A percentile compares a stretch with the other conserved stretches of the same genome.
Conservation (phyloP, 1,140 invertebrate genomes). For the Ctenoplectra terminalis region DNA sequence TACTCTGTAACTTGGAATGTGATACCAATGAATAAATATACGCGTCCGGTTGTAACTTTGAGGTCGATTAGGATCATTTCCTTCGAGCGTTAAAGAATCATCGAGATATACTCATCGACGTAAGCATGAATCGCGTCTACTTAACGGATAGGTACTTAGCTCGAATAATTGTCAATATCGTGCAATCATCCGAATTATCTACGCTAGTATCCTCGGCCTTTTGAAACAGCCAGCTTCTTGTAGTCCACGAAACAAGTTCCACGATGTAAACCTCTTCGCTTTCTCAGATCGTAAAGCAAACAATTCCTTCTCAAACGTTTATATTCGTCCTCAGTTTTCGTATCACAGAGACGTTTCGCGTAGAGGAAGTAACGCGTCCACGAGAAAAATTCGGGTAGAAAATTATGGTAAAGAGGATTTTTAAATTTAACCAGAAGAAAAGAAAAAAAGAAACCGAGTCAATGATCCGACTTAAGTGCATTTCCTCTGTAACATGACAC, state of each 20-base stretch:
- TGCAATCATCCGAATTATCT: conserved; percentile 42
- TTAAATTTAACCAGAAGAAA: no score
- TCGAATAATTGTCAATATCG: conserved; percentile 25
- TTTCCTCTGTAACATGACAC: no score
- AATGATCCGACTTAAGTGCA: no score
- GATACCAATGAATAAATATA: conserved; percentile 2
- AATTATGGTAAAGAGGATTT: no score
- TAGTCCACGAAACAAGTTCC: not conserved
- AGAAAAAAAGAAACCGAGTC: no score
- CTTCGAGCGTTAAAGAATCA: not conserved
- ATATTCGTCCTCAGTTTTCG: not conserved
- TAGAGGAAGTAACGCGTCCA: no score
- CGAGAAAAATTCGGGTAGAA: no score
- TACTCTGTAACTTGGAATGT: conserved; percentile 4
- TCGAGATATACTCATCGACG: not conserved
- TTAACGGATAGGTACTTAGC: conserved; percentile 27
- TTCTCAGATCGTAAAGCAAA: not conserved
- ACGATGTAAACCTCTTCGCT: not conserved
- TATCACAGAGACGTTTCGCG: not conserved
- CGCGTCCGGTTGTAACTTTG: not conserved
- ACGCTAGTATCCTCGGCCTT: not conserved
- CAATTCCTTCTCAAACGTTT: not conserved
- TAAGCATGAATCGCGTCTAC: not conserved
- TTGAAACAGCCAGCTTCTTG: not conserved
- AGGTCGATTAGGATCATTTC: not conserved